Evolutionary conservation across 2,113 vertebrate genomes (phyloP), one percentile per base, ranked within the genome.

Genomic region (Lipotes vexillifer): DNA sequence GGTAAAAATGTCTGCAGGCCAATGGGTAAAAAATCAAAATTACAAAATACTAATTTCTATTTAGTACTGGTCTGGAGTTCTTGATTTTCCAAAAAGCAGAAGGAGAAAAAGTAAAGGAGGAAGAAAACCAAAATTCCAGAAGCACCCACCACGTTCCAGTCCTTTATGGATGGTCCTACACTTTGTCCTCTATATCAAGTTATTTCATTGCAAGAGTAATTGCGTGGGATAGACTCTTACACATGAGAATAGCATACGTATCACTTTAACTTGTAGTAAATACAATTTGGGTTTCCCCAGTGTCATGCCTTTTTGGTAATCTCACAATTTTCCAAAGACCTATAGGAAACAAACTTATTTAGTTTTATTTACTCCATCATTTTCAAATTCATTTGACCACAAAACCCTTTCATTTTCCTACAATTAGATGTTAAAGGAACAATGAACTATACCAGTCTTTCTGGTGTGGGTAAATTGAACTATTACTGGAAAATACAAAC

Each of bases 351-450:
- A 5, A 52, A 0, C 1, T 2, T 59, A 36, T 41, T 94, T 93
- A 20, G 55, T 91, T 94, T 52, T 49, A 83, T 41, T 83, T 88
- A n/a, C 11, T 63, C 36, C 61, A 78, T 68, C 18, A 57, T 75
- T 96, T 90, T n/a, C 49, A 55, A 88, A 83, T 94, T 72, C 72
- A 74, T 87, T 57, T 96, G 59, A 80, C 44, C 33, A 82, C 13
- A 46, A 21, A 61, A 74, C 6, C 10, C 41, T 80, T 68, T 38
- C 29, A 0, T 81, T 91, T 77, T 96, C 61, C 72, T 91, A 81
- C 13, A 92, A 46, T 41, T 49, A 46, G 14, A 25, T 68, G 1
- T 75, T 84, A 75, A 88, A 33, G 49, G n/a, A 82, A 38, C 0
- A 59, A 14, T 9, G 12, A 3, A 65, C 14, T 59, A 13, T 0